Conservation (phyloP, 2,113 vertebrate species). For the Megaceryle maxima region DNA sequence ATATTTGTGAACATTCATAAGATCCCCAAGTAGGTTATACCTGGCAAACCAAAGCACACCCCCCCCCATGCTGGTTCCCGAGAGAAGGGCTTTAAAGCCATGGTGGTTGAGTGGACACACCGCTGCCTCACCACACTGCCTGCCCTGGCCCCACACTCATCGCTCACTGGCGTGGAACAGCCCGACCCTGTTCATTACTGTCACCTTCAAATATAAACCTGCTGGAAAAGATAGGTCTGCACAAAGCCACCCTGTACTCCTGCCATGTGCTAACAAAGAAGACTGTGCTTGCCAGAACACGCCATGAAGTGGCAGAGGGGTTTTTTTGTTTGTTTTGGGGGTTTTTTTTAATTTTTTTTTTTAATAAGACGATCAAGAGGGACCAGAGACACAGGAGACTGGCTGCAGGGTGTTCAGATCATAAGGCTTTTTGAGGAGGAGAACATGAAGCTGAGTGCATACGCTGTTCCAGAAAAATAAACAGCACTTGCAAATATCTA, state of each 20-base stretch:
- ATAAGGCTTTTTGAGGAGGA: not conserved
- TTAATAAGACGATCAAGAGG: not conserved
- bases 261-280: conserved; percentile 8
- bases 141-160: not conserved
- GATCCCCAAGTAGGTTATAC: not conserved
- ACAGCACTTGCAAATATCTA: not conserved
- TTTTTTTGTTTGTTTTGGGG: not conserved
- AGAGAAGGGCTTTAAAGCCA: not conserved
- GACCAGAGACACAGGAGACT: not conserved
- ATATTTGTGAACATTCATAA: no score
- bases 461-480: conserved; percentile 2
- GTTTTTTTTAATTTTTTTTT: not conserved
- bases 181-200: conserved; percentile 8
- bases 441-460: not conserved
- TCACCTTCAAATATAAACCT: conserved; percentile 43
- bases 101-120: not conserved
- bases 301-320: not conserved
- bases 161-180: not conserved
- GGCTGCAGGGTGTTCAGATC: not conserved
- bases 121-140: not conserved
- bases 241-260: not conserved
- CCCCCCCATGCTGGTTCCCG: not conserved
- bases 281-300: not conserved
- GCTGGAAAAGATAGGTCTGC: conserved; percentile 5
- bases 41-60: not conserved